Evolutionary conservation across 2,888 invertebrate species (phyloP), one percentile per base, ranked within the genome.

Genomic region (Netelia virgata): DNA sequence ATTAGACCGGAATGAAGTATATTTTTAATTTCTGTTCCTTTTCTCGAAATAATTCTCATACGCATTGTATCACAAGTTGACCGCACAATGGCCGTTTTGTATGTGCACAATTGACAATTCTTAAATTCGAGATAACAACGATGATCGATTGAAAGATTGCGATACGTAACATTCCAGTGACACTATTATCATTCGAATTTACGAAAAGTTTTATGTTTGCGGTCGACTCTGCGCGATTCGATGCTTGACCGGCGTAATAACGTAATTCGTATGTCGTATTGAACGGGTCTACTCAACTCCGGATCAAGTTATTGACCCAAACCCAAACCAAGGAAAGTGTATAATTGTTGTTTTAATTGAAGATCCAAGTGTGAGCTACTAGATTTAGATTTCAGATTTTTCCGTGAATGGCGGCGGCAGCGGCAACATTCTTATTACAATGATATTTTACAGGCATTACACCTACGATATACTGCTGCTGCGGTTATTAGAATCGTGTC

Each of bases 1-100:
- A 96, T 93, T 96, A 95, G 83, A 94, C 28, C 10, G 28, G 16
- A 41, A 10, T 28, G n/a, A 1, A 68, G 23, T 28, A 64, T 73
- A 41, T 23, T 16, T 72, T 28, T 61, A 59, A 80, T 74, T 50
- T 43, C 55, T n/a, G 20, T 66, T 80, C 16, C 47, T 47, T 36
- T 72, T 70, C 20, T 50, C 16, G 14, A n/a, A 63, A 50, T 57
- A 36, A n/a, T 20, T 50, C 18, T 57, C 14, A 23, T 43, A 70
- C 50, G n/a, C 57, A 66, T 41, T 14, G 47, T 47, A 47, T 47
- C 47, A 47, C 47, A 47, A 47, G 47, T 47, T 47, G 47, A 47
- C 47, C 47, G 47, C 14, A 47, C 47, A 57, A 57, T 57, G 47
- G 11, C 72, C 64, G 57, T 47, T 20, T 68, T 20, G 41, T 72